phyloP scores from a whole-genome alignment of 2,888 invertebrate genomes.

The Lycophotia porphyrea region DNA sequence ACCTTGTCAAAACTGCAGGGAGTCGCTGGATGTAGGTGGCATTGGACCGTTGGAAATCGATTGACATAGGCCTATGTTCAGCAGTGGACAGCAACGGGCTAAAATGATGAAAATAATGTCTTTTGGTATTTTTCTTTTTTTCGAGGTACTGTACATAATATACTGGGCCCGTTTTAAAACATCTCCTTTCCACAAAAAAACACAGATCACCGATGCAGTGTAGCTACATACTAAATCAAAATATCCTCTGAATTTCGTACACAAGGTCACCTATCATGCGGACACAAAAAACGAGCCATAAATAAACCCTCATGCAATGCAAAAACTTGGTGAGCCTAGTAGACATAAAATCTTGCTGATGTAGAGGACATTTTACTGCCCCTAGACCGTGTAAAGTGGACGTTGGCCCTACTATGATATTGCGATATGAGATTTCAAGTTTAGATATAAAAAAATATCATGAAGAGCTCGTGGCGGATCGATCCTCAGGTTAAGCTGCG shows the following conservation, averaged over 20 bases:
- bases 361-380: slow-evolving; percentile 61
- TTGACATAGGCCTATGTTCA: no score
- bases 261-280: slow-evolving; percentile 16
- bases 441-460: no score
- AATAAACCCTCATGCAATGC: slow-evolving; percentile 47
- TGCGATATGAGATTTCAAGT: background rate
- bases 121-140: no score
- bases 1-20: no score
- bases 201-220: background rate
- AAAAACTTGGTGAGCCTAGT: slow-evolving; percentile 41
- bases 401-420: slow-evolving; percentile 31
- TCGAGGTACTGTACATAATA: no score
- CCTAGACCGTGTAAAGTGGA: slow-evolving; percentile 48
- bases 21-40: no score
- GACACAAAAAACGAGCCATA: slow-evolving; percentile 9
- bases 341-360: slow-evolving; percentile 61
- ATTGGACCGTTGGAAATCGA: no score
- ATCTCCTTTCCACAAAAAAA: slow-evolving; percentile 1
- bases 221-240: slow-evolving; percentile 14
- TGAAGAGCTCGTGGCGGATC: no score
- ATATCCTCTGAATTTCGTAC: slow-evolving; percentile 9
- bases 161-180: no score
- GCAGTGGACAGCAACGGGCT: no score
- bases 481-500: no score
- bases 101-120: no score